These are phyloP conservation scores for Amphiprion clarkii DNA, from an alignment of 2,797 vertebrate genomes.

Conservation along the genomic window DNA sequence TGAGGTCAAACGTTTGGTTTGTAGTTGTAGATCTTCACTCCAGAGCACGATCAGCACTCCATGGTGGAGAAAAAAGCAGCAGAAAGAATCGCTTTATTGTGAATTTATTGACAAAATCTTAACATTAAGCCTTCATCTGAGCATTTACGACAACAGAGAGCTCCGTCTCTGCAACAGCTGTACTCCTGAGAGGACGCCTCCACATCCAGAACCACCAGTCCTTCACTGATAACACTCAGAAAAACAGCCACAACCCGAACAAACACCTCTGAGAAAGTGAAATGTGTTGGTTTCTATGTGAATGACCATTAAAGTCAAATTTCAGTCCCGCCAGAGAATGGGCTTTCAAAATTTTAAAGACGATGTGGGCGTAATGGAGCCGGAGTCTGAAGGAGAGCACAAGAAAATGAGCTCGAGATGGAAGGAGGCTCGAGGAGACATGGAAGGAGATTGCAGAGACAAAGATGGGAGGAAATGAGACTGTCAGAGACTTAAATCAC, in stretches of 20 bases:
- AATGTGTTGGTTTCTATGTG: neutral
- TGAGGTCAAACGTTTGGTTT: neutral
- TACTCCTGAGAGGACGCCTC: neutral
- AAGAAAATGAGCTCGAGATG: slow-evolving; percentile 9
- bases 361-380: slow-evolving; percentile 55
- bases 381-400: slow-evolving; percentile 1
- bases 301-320: slow-evolving; percentile 38
- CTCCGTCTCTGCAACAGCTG: neutral
- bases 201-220: too few species aligned
- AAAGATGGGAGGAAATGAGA: slow-evolving; percentile 9
- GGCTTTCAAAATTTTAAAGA: slow-evolving; percentile 30
- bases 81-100: too few species aligned
- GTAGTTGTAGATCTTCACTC: too few species aligned
- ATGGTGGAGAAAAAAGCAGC: too few species aligned
- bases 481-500: slow-evolving; percentile 5
- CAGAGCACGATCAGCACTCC: too few species aligned
- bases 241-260: too few species aligned
- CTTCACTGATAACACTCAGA: too few species aligned
- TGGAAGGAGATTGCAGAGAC: neutral
- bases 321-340: neutral
- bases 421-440: neutral
- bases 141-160: neutral
- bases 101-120: too few species aligned
- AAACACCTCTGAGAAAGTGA: neutral
- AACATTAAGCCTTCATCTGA: neutral